These are phyloP conservation scores for Mamestra brassicae DNA, from an alignment of 2,888 invertebrate genomes.

Conservation along the genomic window DNA sequence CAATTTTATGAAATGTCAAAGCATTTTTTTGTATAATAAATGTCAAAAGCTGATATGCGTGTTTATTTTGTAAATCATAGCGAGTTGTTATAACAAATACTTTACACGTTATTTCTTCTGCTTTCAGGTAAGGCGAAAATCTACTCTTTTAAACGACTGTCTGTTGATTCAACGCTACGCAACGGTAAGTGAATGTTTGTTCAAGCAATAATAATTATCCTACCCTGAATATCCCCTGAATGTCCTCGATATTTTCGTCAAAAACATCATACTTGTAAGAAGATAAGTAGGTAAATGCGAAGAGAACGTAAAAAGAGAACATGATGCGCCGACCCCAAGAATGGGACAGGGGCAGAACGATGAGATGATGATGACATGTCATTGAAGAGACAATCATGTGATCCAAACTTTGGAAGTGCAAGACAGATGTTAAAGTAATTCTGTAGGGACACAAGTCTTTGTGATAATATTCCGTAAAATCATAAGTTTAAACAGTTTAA, in stretches of 20 bases:
- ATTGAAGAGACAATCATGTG: background rate
- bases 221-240: too few relatives aligned
- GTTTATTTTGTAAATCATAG: constrained; percentile 32
- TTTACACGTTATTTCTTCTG: constrained; percentile 31
- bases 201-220: background rate
- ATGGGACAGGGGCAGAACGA: too few relatives aligned
- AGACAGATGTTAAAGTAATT: background rate
- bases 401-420: background rate
- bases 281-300: background rate
- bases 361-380: too few relatives aligned
- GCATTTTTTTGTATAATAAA: constrained; percentile 31
- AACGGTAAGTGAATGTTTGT: constrained; percentile 29
- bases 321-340: too few relatives aligned
- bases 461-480: background rate
- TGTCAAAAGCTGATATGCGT: constrained; percentile 43
- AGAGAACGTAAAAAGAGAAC: too few relatives aligned
- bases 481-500: constrained; percentile 25
- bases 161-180: background rate
- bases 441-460: background rate
- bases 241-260: background rate
- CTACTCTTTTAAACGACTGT: background rate
- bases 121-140: constrained; percentile 58
- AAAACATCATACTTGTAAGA: background rate
- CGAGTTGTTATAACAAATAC: constrained; percentile 13
- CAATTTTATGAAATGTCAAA: constrained; percentile 25